Conservation (phyloP, 2,888 invertebrate species). For the Dione juno region DNA sequence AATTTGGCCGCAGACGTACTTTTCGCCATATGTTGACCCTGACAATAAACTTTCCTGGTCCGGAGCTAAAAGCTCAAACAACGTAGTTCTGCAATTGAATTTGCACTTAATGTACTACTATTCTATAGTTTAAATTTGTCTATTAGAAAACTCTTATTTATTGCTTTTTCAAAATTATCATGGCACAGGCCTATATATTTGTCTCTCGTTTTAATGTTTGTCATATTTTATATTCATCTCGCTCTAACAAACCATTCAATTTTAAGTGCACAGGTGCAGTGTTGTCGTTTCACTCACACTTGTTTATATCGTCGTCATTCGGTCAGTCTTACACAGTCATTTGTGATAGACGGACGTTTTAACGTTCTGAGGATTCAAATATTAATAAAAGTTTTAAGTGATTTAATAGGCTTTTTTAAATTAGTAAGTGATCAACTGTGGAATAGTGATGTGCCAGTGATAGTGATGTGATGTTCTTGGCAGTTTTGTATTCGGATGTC, state of each 20-base stretch:
- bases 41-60: conserved; percentile 65
- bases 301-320: conserved; percentile 62
- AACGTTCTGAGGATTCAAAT: background rate
- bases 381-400: conserved; percentile 21
- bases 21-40: conserved; percentile 82
- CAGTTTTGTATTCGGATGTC: conserved; percentile 46
- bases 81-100: conserved; percentile 43
- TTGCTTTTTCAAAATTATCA: conserved; percentile 46
- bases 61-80: conserved; percentile 49
- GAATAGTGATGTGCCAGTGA: conserved; percentile 46
- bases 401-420: background rate
- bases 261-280: conserved; percentile 80
- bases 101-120: conserved; percentile 44
- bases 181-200: conserved; percentile 47
- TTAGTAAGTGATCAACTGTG: conserved; percentile 7
- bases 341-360: conserved; percentile 57
- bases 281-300: conserved; percentile 67
- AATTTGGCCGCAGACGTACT: conserved; percentile 69
- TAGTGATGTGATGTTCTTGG: conserved; percentile 49
- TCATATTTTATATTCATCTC: conserved; percentile 74
- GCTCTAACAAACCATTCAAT: conserved; percentile 68
- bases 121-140: conserved; percentile 30
- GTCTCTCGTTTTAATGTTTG: conserved; percentile 66
- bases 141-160: conserved; percentile 44
- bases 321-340: conserved; percentile 66